Base-by-base conservation (phyloP, 2,113 vertebrate genomes). In the Tychaedon coryphoeus region DNA sequence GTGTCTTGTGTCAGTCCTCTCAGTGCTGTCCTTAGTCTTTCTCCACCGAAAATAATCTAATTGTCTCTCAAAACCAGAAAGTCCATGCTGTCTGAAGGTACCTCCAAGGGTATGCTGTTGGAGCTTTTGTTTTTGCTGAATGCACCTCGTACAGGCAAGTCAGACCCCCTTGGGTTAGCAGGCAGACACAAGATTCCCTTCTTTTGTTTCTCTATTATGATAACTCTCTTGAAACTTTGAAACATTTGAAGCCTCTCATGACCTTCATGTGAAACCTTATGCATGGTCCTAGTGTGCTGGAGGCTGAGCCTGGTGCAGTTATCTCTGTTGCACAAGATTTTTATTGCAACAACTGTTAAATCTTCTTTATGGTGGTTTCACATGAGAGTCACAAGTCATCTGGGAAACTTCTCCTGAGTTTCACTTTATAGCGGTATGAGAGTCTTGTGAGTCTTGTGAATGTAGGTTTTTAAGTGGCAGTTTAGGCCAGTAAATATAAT, bases 391-490 rank as follows among this genome's bases (percentile, higher is more conserved):
- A 92, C 70, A 90, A 82, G 94, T 54, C 50, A 58, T 19, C 45
- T 58, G 70, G 77, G 74, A 91, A 95, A 47, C 38, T 69, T 92
- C 51, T 11, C n/a, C 57, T 58, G 45, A 36, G 26, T 82, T 90
- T 91, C 26, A 36, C 34, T 92, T 91, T 61, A 14, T 38, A 87
- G 54, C 29, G n/a, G 69, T 56, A 43, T 75, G 89, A 87, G 40
- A 69, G 70, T 91, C 95, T 96, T 91, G 54, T 96, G 94, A 96
- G 60, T 73, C 33, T 60, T 90, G 62, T 88, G 58, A 92, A 82
- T 62, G 33, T 11, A 90, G 28, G 38, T 85, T 94, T 84, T 78
- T 15, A 84, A 93, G 42, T 36, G 45, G 73, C 24, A 72, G 12
- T 81, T 95, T 85, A 81, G 62, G 47, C 6, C 1, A 62, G 24